Base-by-base conservation (phyloP, 1,140 invertebrate species). In the Dysdera silvatica region DNA sequence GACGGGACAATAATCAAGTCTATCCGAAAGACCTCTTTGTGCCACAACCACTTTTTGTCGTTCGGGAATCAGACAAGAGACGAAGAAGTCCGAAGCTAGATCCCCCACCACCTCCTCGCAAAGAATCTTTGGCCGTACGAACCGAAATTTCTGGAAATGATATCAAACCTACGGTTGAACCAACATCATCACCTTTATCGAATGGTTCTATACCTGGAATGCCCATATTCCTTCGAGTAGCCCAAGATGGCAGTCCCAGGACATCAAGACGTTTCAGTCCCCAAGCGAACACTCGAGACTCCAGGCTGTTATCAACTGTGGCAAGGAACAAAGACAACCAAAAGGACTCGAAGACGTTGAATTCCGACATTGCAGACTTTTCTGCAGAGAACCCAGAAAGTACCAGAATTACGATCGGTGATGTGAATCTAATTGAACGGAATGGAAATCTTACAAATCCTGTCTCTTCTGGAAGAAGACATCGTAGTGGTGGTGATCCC, bases 1-100 rank as follows among this genome's bases (percentile, higher is more conserved):
- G 71, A 18, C 72, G 76, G 55, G 68, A 54, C 10, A 4, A 4
- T 12, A 5, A 45, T 1, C 41, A 32, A 12, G 33, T 24, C 3
- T 6, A 20, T 26, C 24, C 16, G 3, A 47, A 35, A 14, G 14
- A 7, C 12, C 41, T 56, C 2, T 12, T 49, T 26, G 52, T 35
- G 24, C 59, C 41, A 4, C 60, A 37, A 14, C 51, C 43, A 0
- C 52, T 63, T 26, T 63, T 63, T 28, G 56, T 49, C 49, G 40
- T 63, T 16, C 52, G 51, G 2, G 61, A 63, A 28, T 28, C 41
- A 8, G 61, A 63, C 2, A 63, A 63, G 24, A 48, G 52, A 6
- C 29, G 53, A 12, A 28, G 61, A 48, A 63, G 61, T n/a, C 61
- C 61, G 7, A 63, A 63, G 26, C 55, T 53, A 7, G 61, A 63